These are phyloP conservation scores for Folsomia manolachei DNA, from an alignment of 2,888 invertebrate species.

Conservation along the genomic window DNA sequence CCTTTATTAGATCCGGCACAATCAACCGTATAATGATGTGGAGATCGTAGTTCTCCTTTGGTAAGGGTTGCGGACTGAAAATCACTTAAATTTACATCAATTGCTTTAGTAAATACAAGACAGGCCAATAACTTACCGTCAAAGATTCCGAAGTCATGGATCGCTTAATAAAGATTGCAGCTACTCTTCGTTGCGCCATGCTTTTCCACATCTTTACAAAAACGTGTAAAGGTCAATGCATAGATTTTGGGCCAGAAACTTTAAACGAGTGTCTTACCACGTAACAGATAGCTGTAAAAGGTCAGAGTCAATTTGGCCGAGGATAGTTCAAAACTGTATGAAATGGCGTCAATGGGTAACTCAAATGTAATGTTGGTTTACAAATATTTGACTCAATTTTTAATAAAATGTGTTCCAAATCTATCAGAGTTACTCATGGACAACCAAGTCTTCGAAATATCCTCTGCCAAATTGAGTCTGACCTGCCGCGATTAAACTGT, in stretches of 20 bases:
- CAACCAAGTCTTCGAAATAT: too few species aligned
- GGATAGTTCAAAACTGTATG: too few species aligned
- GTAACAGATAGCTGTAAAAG: slow-evolving; percentile 13
- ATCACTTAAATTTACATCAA: background rate
- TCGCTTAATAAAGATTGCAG: slow-evolving; percentile 32
- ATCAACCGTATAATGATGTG: slow-evolving; percentile 88
- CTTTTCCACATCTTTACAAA: slow-evolving; percentile 59
- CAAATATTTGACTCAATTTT: too few species aligned
- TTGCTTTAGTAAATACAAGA: background rate
- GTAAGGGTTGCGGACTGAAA: background rate
- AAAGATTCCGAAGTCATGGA: slow-evolving; percentile 26
- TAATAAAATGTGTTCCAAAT: too few species aligned
- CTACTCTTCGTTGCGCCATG: slow-evolving; percentile 40
- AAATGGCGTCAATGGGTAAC: too few species aligned
- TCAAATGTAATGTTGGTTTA: too few species aligned
- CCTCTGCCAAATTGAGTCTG: too few species aligned
- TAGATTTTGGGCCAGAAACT: too few species aligned
- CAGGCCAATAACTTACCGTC: background rate
- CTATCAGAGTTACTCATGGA: too few species aligned
- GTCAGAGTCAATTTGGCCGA: slow-evolving; percentile 67
- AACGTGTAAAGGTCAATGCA: background rate
- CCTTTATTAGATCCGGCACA: slow-evolving; percentile 93
- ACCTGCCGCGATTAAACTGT: slow-evolving; percentile 83
- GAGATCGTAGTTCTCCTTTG: slow-evolving; percentile 60
- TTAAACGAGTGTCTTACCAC: slow-evolving; percentile 10